These are phyloP conservation scores for Orchesellides sinensis DNA, from an alignment of 2,888 invertebrate genomes.

Conservation along the genomic window DNA sequence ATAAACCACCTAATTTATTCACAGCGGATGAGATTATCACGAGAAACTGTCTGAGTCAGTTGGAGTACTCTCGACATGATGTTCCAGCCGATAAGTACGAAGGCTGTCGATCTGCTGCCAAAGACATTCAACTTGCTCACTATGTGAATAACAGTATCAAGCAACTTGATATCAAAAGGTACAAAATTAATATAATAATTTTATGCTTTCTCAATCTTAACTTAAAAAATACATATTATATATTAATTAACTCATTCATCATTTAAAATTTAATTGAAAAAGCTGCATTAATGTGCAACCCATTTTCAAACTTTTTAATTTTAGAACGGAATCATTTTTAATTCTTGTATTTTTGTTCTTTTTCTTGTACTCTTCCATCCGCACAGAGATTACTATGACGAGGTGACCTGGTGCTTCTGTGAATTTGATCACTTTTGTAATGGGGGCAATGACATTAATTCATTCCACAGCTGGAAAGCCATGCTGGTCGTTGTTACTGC, in stretches of 20 bases:
- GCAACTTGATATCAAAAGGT: constrained; percentile 90
- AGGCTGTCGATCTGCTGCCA: constrained; percentile 89
- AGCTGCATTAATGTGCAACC: too few relatives aligned
- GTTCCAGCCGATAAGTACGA: constrained; percentile 95
- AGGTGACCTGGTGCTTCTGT: constrained; percentile 92
- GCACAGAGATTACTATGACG: constrained; percentile 88
- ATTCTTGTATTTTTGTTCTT: constrained; percentile 53
- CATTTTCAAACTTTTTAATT: too few relatives aligned
- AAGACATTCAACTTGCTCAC: constrained; percentile 87
- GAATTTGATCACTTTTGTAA: constrained; percentile 95
- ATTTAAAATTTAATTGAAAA: too few relatives aligned
- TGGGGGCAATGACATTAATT: constrained; percentile 75
- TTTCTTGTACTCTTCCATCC: too few relatives aligned
- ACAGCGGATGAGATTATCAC: constrained; percentile 88
- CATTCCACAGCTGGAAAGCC: constrained; percentile 23
- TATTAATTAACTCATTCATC: neutral
- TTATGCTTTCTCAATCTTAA: neutral
- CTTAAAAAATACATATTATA: neutral
- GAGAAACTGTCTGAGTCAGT: constrained; percentile 89
- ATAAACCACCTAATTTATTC: too few relatives aligned
- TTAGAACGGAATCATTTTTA: too few relatives aligned
- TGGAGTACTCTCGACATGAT: constrained; percentile 87
- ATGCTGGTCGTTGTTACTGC: neutral
- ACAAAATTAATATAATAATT: constrained; percentile 53
- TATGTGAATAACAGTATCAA: constrained; percentile 92